Percentiles rank a stretch among this genome's conserved stretches.
phyloP scores from a whole-genome alignment of 2,797 vertebrate genomes.

The Spea hammondii region DNA sequence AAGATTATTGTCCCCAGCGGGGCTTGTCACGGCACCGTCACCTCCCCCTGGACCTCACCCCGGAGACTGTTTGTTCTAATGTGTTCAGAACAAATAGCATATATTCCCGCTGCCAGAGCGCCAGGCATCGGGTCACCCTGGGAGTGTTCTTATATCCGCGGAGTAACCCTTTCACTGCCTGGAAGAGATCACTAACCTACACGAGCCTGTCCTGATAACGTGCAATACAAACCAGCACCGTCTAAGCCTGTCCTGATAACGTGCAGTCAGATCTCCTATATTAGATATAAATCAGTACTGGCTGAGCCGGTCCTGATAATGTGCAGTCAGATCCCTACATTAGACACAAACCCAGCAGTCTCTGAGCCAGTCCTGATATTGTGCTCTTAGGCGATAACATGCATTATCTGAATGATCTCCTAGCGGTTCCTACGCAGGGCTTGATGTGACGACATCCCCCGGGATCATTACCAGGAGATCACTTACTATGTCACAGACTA shows the following conservation, averaged over 20 bases:
- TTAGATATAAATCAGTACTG: not conserved
- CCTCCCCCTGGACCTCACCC: conserved; percentile 45
- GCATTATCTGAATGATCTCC: not conserved
- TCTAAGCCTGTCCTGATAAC: not conserved
- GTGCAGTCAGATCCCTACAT: not conserved
- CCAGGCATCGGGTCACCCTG: conserved; percentile 15
- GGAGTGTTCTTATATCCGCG: conserved; percentile 20
- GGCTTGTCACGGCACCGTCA: conserved; percentile 14
- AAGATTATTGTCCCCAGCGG: conserved; percentile 36
- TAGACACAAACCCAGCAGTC: not conserved
- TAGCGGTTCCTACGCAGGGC: not conserved
- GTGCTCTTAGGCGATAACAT: not conserved
- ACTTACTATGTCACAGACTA: not conserved
- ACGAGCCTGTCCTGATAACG: no score
- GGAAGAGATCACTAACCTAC: not conserved
- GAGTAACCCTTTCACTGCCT: conserved; percentile 22
- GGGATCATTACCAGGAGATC: not conserved
- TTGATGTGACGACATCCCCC: not conserved
- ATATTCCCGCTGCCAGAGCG: conserved; percentile 26
- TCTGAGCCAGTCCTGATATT: conserved; percentile 12
- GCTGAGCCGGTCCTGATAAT: conserved; percentile 1
- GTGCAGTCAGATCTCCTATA: not conserved
- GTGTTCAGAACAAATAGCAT: conserved; percentile 47
- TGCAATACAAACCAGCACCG: not conserved
- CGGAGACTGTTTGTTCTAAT: conserved; percentile 46